Evolutionary conservation across 2,113 vertebrate species (phyloP).

Genomic region (Emydocephalus ijimae): DNA sequence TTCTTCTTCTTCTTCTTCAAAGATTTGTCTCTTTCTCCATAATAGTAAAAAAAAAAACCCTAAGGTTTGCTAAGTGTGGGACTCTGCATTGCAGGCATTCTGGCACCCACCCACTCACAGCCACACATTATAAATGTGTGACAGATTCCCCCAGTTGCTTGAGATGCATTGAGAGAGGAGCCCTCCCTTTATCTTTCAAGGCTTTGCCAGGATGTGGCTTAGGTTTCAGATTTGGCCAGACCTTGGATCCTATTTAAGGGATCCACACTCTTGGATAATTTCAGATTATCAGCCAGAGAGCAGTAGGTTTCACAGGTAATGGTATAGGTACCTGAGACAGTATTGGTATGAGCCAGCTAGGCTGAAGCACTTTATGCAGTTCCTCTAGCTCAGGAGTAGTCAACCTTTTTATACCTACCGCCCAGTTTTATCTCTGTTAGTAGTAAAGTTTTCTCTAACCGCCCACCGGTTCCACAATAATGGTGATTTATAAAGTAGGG

Average conservation of each 20-base stretch:
- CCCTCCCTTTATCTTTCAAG: neutral
- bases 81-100: neutral
- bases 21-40: neutral
- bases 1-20: neutral
- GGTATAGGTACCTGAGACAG: neutral
- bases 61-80: accelerated
- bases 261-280: neutral
- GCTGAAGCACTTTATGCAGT: neutral
- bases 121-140: neutral
- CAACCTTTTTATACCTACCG: too few species aligned
- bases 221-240: neutral
- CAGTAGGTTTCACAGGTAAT: neutral
- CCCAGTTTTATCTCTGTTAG: too few species aligned
- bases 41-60: neutral
- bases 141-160: neutral
- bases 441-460: too few species aligned
- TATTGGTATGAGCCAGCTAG: neutral
- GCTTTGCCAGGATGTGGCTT: neutral
- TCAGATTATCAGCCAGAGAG: neutral
- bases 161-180: neutral
- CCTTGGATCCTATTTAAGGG: neutral
- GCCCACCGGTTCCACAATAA: too few species aligned
- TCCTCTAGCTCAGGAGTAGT: too few species aligned
- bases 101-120: neutral
- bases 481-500: too few species aligned